Evolutionary conservation across 2,888 invertebrate species (phyloP), one percentile per base, ranked within the genome.

Genomic region (Caenorhabditis uteleia): DNA sequence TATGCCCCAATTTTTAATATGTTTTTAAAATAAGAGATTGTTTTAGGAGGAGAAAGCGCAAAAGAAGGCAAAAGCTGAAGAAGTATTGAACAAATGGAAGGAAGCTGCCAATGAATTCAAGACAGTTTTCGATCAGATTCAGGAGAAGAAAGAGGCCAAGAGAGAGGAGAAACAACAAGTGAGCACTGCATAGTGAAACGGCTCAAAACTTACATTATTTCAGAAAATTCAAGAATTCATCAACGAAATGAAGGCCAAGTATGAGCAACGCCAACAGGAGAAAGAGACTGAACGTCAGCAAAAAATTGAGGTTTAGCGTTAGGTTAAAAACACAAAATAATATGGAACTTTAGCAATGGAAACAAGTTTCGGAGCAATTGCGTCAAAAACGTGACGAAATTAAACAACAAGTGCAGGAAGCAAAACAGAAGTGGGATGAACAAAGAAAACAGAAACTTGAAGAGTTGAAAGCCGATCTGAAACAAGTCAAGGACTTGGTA

Each of bases 151-250:
- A 25, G 25, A 54, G 20, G 59, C 54, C 1, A 53, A 49, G 12
- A 43, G 51, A n/a, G 49, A 47, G 21, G 56, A 54, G n/a, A 55
- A 42, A 43, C 40, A 62, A 40, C 31, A 62, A 39, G 67, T 67
- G 20, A 1, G 39, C 31, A 33, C 16, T 18, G 1, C 4, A 21
- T 34, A n/a, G 8, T 46, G 23, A 16, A 23, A 23, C 7, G 0
- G 10, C 12, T 16, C 21, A 2, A 20, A 33, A 42, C 12, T 14
- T 21, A 18, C 29, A n/a, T 27, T 7, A 16, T 31, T 57, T 23
- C 33, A 68, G 68, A 31, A 68, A 48, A 51, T 68, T 23, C 49
- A 62, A 16, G 49, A 51, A 4, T 47, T 68, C 6, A 49, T 59
- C 21, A 56, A 58, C 12, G 44, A 46, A 33, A 31, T 60, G 21